These are phyloP conservation scores for Luperina testacea DNA, from an alignment of 2,888 invertebrate species.

Conservation along the genomic window DNA sequence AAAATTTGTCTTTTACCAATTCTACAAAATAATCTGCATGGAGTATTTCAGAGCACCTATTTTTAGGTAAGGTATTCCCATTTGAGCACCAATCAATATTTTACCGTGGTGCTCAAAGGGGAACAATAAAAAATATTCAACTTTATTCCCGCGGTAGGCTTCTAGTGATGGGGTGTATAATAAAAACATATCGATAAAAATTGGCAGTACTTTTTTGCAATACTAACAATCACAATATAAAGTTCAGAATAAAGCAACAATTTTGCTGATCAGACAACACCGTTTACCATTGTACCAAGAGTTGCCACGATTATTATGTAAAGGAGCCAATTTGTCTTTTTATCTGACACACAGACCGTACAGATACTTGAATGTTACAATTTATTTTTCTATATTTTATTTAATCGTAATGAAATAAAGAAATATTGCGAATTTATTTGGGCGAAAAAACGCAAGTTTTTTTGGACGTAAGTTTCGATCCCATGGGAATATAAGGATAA, in stretches of 20 bases:
- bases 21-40: too few species aligned
- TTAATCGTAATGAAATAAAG: not conserved
- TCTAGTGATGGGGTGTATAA: too few species aligned
- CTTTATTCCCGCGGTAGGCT: too few species aligned
- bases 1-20: not conserved
- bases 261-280: constrained; percentile 34
- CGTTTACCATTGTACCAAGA: constrained; percentile 39
- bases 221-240: constrained; percentile 6
- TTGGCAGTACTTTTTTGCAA: too few species aligned
- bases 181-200: too few species aligned
- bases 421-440: not conserved
- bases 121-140: too few species aligned
- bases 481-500: too few species aligned
- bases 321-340: constrained; percentile 75
- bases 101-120: too few species aligned
- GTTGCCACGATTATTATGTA: constrained; percentile 72
- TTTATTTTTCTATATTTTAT: constrained; percentile 2
- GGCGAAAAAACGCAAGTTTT: not conserved
- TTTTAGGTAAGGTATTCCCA: too few species aligned
- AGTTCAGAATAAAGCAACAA: constrained; percentile 15
- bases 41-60: too few species aligned
- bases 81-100: too few species aligned
- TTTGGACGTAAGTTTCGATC: too few species aligned
- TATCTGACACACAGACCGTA: constrained; percentile 60
- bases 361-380: constrained; percentile 15